Evolutionary conservation across 2,888 invertebrate species (phyloP), one percentile per base, ranked within the genome.

Genomic region (Chymomyza amoena): DNA sequence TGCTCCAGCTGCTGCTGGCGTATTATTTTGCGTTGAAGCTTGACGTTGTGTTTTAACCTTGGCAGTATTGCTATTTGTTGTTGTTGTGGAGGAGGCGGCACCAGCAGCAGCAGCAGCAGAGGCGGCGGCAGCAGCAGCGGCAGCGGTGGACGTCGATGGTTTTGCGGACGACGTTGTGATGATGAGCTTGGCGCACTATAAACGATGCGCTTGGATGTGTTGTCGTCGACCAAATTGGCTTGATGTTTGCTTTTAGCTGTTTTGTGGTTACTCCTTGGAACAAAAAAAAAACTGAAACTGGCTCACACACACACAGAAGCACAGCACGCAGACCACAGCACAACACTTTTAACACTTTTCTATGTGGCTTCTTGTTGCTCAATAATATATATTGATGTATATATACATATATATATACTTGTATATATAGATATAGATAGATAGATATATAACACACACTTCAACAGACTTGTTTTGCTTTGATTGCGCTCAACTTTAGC

Each of bases 41-140:
- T 75, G 78, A 32, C 73, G 77, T 71, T 72, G 73, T 57, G 73
- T 54, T 68, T 75, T 79, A 2, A 36, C 64, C 61, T 78, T 79
- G n/a, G n/a, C 52, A 16, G 64, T 45, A 45, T 45, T 45, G 13
- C 39, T 45, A 45, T 45, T 45, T 32, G 32, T 32, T n/a, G n/a
- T n/a, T n/a, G n/a, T n/a, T n/a, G n/a, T n/a, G n/a, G n/a, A n/a
- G 39, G 64, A 16, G 16, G 66, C 39, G 25, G 66, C 32, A n/a
- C 45, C 32, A n/a, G 60, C 36, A 13, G 60, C 66, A 36, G 59
- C 57, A 50, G 59, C 59, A 52, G 63, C 18, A 52, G 52, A 5
- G 10, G 76, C 83, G 68, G 89, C 82, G 72, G 88, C 83, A 67
- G 89, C 84, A 73, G 88, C 87, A 79, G 89, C 90, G 82, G 85